phyloP scores from a whole-genome alignment of 2,113 vertebrate species.

The Misgurnus mizolepis region DNA sequence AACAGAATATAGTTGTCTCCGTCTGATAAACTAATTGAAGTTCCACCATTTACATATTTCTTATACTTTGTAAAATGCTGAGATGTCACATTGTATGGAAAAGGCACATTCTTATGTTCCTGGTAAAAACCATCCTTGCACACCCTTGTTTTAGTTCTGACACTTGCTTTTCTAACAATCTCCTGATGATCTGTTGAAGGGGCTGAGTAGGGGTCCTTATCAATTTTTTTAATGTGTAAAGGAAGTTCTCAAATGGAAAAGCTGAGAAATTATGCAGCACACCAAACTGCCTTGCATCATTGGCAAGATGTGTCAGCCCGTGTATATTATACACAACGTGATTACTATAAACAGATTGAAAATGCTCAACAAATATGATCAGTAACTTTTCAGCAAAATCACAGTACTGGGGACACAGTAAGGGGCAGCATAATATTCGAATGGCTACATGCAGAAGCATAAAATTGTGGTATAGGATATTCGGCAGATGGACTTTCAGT shows the following conservation, averaged over 20 bases:
- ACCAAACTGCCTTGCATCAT: constrained; percentile 26
- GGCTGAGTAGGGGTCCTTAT: not conserved
- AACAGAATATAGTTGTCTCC: too few species aligned
- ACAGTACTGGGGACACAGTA: not conserved
- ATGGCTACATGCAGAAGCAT: constrained; percentile 17
- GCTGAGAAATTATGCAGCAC: too few species aligned
- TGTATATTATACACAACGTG: constrained; percentile 21
- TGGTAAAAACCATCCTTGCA: constrained; percentile 13
- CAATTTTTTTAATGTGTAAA: constrained; percentile 9
- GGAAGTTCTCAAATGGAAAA: not conserved
- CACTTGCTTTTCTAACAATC: not conserved
- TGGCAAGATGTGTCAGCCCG: constrained; percentile 11
- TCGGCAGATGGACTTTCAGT: not conserved
- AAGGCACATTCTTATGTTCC: not conserved
- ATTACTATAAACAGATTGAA: constrained; percentile 25
- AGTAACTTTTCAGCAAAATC: constrained; percentile 24
- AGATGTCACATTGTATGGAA: not conserved
- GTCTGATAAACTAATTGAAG: too few species aligned
- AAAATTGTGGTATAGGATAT: constrained; percentile 15
- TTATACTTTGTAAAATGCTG: too few species aligned
- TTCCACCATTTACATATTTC: too few species aligned
- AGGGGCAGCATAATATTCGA: too few species aligned
- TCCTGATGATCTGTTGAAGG: not conserved
- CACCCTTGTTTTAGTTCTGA: not conserved
- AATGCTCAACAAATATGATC: constrained; percentile 3